These are phyloP conservation scores for Apostichopus parvimensis DNA, from an alignment of 35 echinoderm and acorn worm genomes.

Conservation along the genomic window DNA sequence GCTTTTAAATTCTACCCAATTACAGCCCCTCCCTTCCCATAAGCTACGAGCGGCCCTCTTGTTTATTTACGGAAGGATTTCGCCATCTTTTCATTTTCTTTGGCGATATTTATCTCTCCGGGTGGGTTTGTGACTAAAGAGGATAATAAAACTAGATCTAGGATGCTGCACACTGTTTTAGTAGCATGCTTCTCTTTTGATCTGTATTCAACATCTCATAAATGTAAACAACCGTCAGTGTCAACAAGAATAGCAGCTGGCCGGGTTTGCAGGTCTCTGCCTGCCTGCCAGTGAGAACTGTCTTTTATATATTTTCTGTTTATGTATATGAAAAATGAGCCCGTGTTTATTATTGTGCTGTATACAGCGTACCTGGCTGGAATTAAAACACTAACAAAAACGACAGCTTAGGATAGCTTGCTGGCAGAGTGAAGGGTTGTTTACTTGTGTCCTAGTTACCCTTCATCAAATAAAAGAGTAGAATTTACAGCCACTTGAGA, in stretches of 20 bases:
- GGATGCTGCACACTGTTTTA: conserved; percentile 24
- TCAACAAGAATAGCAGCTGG: conserved; percentile 39
- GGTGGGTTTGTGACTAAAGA: conserved; percentile 24
- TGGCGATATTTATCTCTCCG: conserved; percentile 42
- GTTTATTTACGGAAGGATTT: conserved; percentile 49
- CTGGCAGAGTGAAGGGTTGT: conserved; percentile 34
- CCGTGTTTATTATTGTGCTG: conserved; percentile 51
- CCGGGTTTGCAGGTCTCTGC: conserved; percentile 7
- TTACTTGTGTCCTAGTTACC: conserved; percentile 51
- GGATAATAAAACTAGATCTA: conserved; percentile 45
- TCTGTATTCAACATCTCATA: conserved; percentile 47
- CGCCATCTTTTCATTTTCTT: conserved; percentile 30
- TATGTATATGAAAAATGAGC: conserved; percentile 55
- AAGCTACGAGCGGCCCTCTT: neutral
- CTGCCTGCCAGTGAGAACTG: conserved; percentile 3
- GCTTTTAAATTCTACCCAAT: conserved; percentile 49
- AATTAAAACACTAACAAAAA: conserved; percentile 50
- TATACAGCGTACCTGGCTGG: conserved; percentile 51
- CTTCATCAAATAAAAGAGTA: conserved; percentile 38
- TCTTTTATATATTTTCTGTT: conserved; percentile 38
- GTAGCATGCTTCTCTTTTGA: neutral
- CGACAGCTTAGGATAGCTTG: conserved; percentile 7
- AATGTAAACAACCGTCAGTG: conserved; percentile 51
- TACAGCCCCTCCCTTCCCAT: conserved; percentile 39
- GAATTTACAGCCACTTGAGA: conserved; percentile 49